phyloP scores from a whole-genome alignment of 2,888 invertebrate genomes.

The Tubulanus polymorphus region DNA sequence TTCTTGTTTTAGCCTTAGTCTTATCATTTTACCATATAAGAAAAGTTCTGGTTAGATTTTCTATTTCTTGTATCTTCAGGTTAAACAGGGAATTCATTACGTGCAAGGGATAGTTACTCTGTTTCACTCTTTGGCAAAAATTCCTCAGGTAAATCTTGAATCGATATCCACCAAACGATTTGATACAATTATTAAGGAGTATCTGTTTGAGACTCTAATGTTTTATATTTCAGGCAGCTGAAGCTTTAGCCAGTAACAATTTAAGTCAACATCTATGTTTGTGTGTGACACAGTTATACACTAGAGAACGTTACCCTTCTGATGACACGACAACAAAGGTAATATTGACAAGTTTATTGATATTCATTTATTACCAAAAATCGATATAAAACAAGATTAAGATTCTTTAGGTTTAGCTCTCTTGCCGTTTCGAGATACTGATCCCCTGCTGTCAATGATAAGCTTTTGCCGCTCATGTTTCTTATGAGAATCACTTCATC shows the following conservation, averaged over 20 bases:
- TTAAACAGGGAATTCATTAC: slow-evolving; percentile 37
- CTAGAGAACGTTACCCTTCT: neutral
- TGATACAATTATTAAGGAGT: too few species aligned
- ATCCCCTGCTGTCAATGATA: too few species aligned
- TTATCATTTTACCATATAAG: neutral
- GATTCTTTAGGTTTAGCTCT: too few species aligned
- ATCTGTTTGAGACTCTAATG: too few species aligned
- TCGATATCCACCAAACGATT: neutral
- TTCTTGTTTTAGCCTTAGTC: neutral
- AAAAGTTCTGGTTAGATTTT: neutral
- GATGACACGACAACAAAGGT: neutral
- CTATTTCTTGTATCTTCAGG: slow-evolving; percentile 23
- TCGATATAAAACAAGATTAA: too few species aligned
- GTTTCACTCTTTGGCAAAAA: slow-evolving; percentile 35
- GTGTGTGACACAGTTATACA: slow-evolving; percentile 30
- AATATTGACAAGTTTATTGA: neutral
- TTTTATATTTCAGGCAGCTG: slow-evolving; percentile 32
- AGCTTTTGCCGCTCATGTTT: too few species aligned
- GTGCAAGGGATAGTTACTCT: slow-evolving; percentile 36
- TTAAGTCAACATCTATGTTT: slow-evolving; percentile 42
- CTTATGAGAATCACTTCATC: too few species aligned
- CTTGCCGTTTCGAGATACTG: too few species aligned
- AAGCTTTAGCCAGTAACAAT: slow-evolving; percentile 32
- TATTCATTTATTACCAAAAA: too few species aligned
- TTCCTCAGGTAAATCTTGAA: slow-evolving; percentile 25